Percentiles rank a stretch among this genome's conserved stretches.
Evolutionary conservation across 2,888 invertebrate species (phyloP).

Genomic region (Drosophila nr. perissopoda): DNA sequence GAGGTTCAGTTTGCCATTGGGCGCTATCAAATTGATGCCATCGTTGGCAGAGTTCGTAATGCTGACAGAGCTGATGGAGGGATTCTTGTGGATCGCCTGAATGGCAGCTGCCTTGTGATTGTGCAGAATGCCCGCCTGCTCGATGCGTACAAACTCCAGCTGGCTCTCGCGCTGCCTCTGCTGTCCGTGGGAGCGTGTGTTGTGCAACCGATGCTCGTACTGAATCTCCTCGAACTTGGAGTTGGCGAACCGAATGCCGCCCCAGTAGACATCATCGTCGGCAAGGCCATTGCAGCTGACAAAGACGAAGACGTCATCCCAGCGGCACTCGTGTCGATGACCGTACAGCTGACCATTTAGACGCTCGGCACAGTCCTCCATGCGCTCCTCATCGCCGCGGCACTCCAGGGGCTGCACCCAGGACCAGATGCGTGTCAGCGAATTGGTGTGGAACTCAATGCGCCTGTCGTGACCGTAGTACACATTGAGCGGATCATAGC

Average conservation of each 20-base stretch:
- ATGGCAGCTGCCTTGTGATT: constrained; percentile 97
- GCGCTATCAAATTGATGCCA: constrained; percentile 96
- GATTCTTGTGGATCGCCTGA: constrained; percentile 95
- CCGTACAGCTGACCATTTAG: constrained; percentile 96
- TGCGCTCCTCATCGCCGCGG: constrained; percentile 90
- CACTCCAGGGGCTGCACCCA: constrained; percentile 98
- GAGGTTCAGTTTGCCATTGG: constrained; percentile 92
- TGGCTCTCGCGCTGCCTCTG: constrained; percentile 90
- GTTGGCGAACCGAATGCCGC: constrained; percentile 96
- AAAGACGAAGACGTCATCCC: constrained; percentile 96
- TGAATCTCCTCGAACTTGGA: constrained; percentile 94
- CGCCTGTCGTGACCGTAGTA: constrained; percentile 94
- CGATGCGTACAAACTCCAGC: constrained; percentile 92
- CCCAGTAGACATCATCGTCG: constrained; percentile 93
- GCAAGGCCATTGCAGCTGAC: constrained; percentile 92
- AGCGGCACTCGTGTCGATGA: constrained; percentile 93
- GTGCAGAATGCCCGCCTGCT: constrained; percentile 97
- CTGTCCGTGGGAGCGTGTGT: constrained; percentile 91
- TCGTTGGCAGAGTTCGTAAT: constrained; percentile 94
- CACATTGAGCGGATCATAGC: constrained; percentile 94
- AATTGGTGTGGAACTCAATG: constrained; percentile 95
- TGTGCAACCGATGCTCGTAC: constrained; percentile 92
- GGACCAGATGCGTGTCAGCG: constrained; percentile 94
- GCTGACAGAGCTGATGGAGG: constrained; percentile 91
- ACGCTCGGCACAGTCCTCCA: constrained; percentile 94